phyloP scores from a whole-genome alignment of 2,797 vertebrate genomes.

The Rhinichthys osculus region DNA sequence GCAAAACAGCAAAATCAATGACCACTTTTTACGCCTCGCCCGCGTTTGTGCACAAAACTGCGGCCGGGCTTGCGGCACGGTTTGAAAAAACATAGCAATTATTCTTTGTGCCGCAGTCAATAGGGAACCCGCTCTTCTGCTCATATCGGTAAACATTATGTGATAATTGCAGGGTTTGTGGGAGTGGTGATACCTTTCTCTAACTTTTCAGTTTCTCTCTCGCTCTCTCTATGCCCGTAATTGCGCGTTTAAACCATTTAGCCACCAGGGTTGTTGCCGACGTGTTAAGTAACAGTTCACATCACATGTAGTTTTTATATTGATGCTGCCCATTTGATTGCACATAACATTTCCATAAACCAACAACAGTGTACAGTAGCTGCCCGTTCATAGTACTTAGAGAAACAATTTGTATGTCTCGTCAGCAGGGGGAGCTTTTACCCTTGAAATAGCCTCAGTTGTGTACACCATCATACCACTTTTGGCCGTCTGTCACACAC shows the following conservation, averaged over 20 bases:
- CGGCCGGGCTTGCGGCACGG: not conserved
- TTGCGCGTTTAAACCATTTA: slow-evolving; percentile 10
- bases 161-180: slow-evolving; percentile 37
- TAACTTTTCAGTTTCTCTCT: slow-evolving; percentile 6
- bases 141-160: slow-evolving; percentile 27
- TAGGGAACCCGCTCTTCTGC: slow-evolving; percentile 43
- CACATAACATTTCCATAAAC: not conserved
- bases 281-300: slow-evolving; percentile 5
- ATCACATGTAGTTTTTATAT: not conserved
- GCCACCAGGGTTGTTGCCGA: not conserved
- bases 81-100: slow-evolving; percentile 48
- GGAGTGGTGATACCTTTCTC: slow-evolving; percentile 9
- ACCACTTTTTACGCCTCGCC: slow-evolving; percentile 57
- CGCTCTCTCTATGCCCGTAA: slow-evolving; percentile 31
- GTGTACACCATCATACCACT: slow-evolving; percentile 26
- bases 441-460: slow-evolving; percentile 63
- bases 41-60: slow-evolving; percentile 42
- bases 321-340: slow-evolving; percentile 12
- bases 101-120: slow-evolving; percentile 66
- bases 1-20: slow-evolving; percentile 67
- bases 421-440: slow-evolving; percentile 80
- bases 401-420: slow-evolving; percentile 1
- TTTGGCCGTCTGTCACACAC: slow-evolving; percentile 39
- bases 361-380: not conserved
- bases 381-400: slow-evolving; percentile 45